Evolutionary conservation across 2,113 vertebrate species (phyloP).

Genomic region (Oreotragus oreotragus): DNA sequence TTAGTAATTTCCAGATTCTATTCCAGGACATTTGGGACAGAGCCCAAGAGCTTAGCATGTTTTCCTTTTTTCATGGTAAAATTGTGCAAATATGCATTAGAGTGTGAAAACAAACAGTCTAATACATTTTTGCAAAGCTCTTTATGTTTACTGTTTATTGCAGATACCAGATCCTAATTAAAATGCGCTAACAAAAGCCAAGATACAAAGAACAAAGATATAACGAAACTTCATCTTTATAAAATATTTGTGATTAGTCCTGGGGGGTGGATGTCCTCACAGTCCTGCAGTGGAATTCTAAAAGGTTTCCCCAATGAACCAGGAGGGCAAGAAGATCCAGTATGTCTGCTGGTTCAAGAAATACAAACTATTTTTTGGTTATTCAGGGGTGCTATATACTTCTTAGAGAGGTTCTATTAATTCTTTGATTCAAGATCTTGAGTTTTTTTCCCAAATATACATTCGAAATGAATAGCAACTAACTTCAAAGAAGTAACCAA

Average conservation of each 20-base stretch:
- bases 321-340: slow-evolving; percentile 56
- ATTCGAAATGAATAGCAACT: slow-evolving; percentile 3
- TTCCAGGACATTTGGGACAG: slow-evolving; percentile 90
- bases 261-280: slow-evolving; percentile 71
- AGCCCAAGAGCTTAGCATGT: slow-evolving; percentile 92
- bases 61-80: slow-evolving; percentile 92
- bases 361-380: slow-evolving; percentile 62
- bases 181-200: slow-evolving; percentile 91
- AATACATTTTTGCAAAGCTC: slow-evolving; percentile 92
- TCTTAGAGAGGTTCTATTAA: slow-evolving; percentile 51
- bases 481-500: slow-evolving; percentile 18
- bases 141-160: slow-evolving; percentile 92
- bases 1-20: slow-evolving; percentile 87
- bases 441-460: not conserved
- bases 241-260: slow-evolving; percentile 87
- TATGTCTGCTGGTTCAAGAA: slow-evolving; percentile 43
- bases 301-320: slow-evolving; percentile 68
- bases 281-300: slow-evolving; percentile 74
- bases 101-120: slow-evolving; percentile 92
- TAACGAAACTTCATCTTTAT: slow-evolving; percentile 83
- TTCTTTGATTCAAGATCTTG: slow-evolving; percentile 24
- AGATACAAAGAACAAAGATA: slow-evolving; percentile 90
- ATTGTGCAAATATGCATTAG: slow-evolving; percentile 92
- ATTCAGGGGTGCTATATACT: slow-evolving; percentile 65
- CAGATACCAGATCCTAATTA: slow-evolving; percentile 92